These are phyloP conservation scores for Synanthedon vespiformis DNA, from an alignment of 2,888 invertebrate species.

Conservation along the genomic window DNA sequence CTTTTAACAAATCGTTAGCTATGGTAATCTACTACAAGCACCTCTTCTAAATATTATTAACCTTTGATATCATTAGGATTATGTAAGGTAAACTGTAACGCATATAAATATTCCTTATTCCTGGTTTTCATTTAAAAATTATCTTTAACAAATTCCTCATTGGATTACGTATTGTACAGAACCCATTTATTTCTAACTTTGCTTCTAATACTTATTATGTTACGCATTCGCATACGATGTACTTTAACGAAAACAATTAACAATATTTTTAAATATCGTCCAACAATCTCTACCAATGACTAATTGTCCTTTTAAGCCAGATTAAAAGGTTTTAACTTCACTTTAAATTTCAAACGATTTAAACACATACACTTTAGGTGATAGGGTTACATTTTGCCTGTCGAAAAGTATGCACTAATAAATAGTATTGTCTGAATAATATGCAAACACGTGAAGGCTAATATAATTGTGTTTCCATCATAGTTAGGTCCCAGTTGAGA, in stretches of 20 bases:
- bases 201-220: not conserved
- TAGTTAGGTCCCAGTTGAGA: slow-evolving; percentile 14
- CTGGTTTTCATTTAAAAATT: no score
- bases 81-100: no score
- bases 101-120: no score
- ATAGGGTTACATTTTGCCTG: no score
- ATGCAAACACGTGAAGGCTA: slow-evolving; percentile 23
- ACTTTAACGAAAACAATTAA: slow-evolving; percentile 30
- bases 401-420: no score
- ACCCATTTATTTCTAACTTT: not conserved
- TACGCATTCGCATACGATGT: slow-evolving; percentile 15
- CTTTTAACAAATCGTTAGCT: slow-evolving; percentile 6
- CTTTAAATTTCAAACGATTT: no score
- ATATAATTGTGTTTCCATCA: slow-evolving; percentile 31
- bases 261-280: slow-evolving; percentile 39
- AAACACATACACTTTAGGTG: no score
- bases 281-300: slow-evolving; percentile 34
- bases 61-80: no score
- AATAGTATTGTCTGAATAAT: not conserved
- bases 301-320: slow-evolving; percentile 14
- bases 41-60: no score
- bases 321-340: not conserved
- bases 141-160: no score
- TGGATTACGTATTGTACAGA: not conserved
- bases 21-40: no score